Evolutionary conservation across 53 echinoderm and acorn worm species (phyloP).

Genomic region (Holothuria scabra): DNA sequence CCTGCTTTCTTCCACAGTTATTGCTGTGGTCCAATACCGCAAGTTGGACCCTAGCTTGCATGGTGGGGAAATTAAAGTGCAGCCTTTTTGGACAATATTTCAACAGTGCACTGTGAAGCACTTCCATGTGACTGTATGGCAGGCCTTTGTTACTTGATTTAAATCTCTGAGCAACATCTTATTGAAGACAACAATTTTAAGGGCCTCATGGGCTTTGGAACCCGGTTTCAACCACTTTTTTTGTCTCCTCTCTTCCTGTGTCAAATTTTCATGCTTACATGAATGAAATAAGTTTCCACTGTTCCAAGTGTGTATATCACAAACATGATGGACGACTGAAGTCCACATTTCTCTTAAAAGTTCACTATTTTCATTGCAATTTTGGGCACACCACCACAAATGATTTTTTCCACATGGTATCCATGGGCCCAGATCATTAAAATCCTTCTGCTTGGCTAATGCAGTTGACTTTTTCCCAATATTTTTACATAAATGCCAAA

Average conservation of each 20-base stretch:
- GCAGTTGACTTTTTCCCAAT: constrained; percentile 33
- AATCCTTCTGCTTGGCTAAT: constrained; percentile 38
- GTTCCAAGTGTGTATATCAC: constrained; percentile 48
- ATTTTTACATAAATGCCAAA: constrained; percentile 50
- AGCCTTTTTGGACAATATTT: constrained; percentile 44
- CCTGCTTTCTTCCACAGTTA: constrained; percentile 37
- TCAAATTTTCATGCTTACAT: constrained; percentile 39
- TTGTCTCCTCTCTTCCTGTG: not conserved
- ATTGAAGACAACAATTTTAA: not conserved
- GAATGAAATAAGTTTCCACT: constrained; percentile 29
- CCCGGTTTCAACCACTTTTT: constrained; percentile 18
- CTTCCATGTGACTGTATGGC: constrained; percentile 37
- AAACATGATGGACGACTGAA: constrained; percentile 53
- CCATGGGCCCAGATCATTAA: constrained; percentile 19
- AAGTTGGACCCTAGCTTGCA: constrained; percentile 40
- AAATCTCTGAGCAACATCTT: constrained; percentile 7
- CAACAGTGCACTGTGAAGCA: constrained; percentile 19
- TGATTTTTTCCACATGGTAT: constrained; percentile 34
- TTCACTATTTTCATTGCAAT: constrained; percentile 33
- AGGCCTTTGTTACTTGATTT: not conserved
- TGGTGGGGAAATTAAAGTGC: constrained; percentile 44
- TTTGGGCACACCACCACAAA: constrained; percentile 46
- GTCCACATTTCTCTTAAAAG: constrained; percentile 52
- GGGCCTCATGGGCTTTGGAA: not conserved
- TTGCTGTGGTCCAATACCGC: constrained; percentile 59